Conservation (phyloP, 2,113 vertebrate genomes). For the Myocastor coypus region DNA sequence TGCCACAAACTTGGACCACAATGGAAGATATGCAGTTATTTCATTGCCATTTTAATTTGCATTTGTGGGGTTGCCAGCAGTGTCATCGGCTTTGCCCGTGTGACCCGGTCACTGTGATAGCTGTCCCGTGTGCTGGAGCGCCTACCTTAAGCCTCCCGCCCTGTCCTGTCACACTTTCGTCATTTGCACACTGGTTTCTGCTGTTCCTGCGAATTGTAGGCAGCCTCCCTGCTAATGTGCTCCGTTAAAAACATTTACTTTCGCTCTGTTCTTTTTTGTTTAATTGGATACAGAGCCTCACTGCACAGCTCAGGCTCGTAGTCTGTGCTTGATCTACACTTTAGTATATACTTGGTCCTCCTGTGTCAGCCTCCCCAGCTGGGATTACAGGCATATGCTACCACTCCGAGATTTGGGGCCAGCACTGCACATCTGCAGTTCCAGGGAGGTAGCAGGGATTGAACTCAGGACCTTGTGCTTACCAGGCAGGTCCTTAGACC, state of each 20-base stretch:
- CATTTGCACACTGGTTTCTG: neutral
- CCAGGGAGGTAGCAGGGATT: no score
- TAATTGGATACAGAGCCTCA: no score
- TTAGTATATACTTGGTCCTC: no score
- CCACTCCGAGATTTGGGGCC: no score
- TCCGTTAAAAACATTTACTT: neutral
- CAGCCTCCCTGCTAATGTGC: neutral
- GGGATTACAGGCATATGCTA: no score
- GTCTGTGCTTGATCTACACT: no score
- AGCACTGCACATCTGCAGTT: no score
- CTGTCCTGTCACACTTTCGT: neutral
- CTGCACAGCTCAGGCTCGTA: no score
- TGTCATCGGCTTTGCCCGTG: neutral
- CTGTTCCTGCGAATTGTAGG: neutral
- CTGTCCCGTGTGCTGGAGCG: neutral
- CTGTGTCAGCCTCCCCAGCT: no score
- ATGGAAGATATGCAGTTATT: neutral
- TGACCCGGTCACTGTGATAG: neutral
- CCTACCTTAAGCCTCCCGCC: neutral
- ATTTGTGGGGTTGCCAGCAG: neutral
- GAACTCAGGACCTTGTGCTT: no score
- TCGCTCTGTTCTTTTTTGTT: neutral
- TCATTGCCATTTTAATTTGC: neutral
- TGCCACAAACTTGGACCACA: neutral
- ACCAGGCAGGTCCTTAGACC: no score